Evolutionary conservation across 37 sponge, comb jelly and placozoan genomes (phyloP).

Genomic region (Diacarnus erythraeanus): DNA sequence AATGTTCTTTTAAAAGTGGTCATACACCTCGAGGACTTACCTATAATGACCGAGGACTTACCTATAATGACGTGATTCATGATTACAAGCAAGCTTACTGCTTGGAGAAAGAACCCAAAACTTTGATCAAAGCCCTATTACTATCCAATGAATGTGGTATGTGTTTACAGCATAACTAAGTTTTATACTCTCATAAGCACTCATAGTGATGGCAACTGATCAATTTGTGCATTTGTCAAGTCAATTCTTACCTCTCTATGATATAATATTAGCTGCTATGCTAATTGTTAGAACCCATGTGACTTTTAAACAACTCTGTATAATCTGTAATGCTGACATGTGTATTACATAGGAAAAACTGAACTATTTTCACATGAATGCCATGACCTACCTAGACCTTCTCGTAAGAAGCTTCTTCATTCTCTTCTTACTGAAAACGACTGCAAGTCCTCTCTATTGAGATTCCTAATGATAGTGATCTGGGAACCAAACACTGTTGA

Average conservation of each 20-base stretch:
- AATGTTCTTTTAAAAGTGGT: background rate
- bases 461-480: background rate
- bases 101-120: conserved; percentile 11
- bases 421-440: background rate
- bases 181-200: no score
- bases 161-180: no score
- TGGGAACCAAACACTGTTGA: background rate
- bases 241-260: no score
- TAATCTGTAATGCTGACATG: background rate
- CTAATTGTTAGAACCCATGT: no score
- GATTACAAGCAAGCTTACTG: conserved; percentile 18
- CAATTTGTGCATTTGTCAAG: no score
- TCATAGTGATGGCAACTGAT: no score
- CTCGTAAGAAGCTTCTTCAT: background rate
- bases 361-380: background rate
- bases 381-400: background rate
- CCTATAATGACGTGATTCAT: background rate
- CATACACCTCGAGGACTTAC: background rate
- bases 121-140: conserved; percentile 25
- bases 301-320: no score
- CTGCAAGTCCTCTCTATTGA: background rate
- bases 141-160: conserved; percentile 17
- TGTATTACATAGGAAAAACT: background rate
- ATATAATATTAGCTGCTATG: no score
- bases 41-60: background rate